These are phyloP conservation scores for Sorex fumeus DNA, from an alignment of 2,113 vertebrate genomes.

Conservation along the genomic window DNA sequence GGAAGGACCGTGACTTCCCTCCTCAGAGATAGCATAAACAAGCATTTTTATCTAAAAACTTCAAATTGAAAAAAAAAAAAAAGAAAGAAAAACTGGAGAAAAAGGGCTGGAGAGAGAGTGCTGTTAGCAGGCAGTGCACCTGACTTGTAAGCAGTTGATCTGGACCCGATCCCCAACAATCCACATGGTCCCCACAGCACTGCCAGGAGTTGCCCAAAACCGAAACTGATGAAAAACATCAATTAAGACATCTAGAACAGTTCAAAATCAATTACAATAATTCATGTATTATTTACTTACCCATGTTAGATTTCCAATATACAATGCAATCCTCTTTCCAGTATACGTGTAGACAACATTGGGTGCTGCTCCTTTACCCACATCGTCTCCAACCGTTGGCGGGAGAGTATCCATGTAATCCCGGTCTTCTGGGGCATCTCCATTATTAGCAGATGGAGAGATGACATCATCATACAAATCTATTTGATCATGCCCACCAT, in stretches of 20 bases:
- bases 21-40: not conserved
- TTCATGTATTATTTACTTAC: conserved; percentile 87
- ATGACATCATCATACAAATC: conserved; percentile 99
- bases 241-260: not conserved
- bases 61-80: conserved; percentile 50
- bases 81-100: too few relatives aligned
- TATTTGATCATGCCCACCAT: conserved; percentile 98
- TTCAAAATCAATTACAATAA: conserved; percentile 51
- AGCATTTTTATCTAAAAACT: not conserved
- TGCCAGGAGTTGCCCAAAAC: too few relatives aligned
- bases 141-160: too few relatives aligned
- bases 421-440: conserved; percentile 97
- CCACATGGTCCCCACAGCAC: too few relatives aligned
- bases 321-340: conserved; percentile 97
- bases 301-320: conserved; percentile 99
- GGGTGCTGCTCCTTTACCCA: conserved; percentile 95
- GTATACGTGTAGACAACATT: conserved; percentile 98
- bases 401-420: conserved; percentile 98
- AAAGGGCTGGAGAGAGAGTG: too few relatives aligned
- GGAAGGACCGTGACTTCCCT: too few relatives aligned
- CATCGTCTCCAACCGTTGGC: conserved; percentile 94
- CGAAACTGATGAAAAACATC: too few relatives aligned
- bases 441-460: conserved; percentile 99
- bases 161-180: too few relatives aligned
- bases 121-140: too few relatives aligned